Conservation (phyloP, 2,797 vertebrate genomes). For the Diplodus sargus region DNA sequence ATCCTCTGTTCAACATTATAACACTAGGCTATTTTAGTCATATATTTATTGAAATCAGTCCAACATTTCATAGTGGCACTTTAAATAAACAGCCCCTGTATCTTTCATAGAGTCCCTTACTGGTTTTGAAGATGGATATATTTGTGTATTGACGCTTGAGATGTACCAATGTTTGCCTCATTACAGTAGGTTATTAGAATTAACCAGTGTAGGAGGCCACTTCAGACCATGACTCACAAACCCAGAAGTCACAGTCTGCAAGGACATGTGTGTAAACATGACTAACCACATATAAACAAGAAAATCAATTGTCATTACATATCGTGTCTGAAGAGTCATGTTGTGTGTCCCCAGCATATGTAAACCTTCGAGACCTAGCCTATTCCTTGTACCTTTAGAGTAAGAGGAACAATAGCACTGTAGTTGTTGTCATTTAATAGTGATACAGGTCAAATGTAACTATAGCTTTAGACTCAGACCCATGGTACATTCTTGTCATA, state of each 20-base stretch:
- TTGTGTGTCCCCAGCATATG: slow-evolving; percentile 6
- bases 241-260: not conserved
- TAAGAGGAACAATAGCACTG: too few relatives aligned
- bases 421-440: not conserved
- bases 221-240: not conserved
- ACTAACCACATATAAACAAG: not conserved
- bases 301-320: not conserved
- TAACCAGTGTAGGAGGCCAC: not conserved
- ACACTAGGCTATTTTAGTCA: too few relatives aligned
- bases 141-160: not conserved
- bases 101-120: not conserved
- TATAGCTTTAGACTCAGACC: not conserved
- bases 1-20: not conserved
- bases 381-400: not conserved
- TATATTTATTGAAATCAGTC: not conserved
- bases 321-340: not conserved
- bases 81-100: not conserved
- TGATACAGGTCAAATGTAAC: not conserved
- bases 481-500: not conserved
- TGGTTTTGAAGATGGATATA: not conserved
- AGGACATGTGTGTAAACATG: not conserved
- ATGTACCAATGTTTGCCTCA: not conserved
- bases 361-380: not conserved
- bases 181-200: too few relatives aligned
- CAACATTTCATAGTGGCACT: too few relatives aligned